Base-by-base conservation (phyloP, 2,797 vertebrate genomes). In the Protonibea diacanthus region DNA sequence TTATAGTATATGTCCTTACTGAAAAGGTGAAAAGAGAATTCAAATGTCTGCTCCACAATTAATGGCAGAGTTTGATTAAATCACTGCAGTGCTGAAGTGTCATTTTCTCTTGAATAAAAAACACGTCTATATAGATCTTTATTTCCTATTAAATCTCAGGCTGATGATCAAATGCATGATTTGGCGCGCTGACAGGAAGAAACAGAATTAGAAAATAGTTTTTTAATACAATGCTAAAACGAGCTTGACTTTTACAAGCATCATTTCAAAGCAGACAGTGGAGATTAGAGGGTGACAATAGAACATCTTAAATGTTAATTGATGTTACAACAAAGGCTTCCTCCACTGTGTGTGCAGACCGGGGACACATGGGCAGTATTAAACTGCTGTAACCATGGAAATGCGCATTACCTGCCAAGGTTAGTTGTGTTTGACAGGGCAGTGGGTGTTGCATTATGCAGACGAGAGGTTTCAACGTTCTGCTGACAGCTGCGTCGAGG, bases 271-370 rank as follows among this genome's bases (percentile, higher is more conserved):
- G 73, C 66, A 48, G 70, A 56, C 63, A 45, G 68, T 47, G 2
- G 55, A 75, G 52, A 72, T 85, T 71, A 80, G 29, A 61, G 42
- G 72, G 58, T 65, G 56, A 82, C 83, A 86, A 80, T 17, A 68
- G 73, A 84, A 69, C 66, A 64, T 53, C 47, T 74, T 42, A 86
- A 83, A 89, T 88, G 85, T 88, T 90, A 90, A 87, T 86, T 53
- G 60, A 64, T 47, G 61, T 76, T 55, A 44, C 45, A 73, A 59
- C 69, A 71, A 58, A 76, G 25, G 18, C 60, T 63, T 64, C 21
- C 27, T 69, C 33, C 23, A 4, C 25, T 56, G 15, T 55, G 33
- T 18, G 29, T 9, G 0, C 4, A 1, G 53, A 74, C 42, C 18
- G 2, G 25, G 60, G 71, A 53, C 48, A 59, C 48, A 27, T 0